Base-by-base conservation (phyloP, 2,888 invertebrate genomes). In the Cryptus armator region DNA sequence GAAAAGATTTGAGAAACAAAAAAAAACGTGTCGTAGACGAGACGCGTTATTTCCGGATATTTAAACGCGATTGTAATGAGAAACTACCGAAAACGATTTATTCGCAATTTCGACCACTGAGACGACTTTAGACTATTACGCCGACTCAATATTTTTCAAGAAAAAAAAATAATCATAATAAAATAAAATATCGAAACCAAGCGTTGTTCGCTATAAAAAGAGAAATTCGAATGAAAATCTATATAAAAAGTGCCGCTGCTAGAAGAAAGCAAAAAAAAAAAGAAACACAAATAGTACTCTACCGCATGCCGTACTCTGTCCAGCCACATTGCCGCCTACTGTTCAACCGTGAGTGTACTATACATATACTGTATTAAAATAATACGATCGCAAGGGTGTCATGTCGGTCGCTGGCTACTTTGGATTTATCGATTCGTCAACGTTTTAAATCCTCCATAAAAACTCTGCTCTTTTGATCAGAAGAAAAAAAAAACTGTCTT, bases 311-410 rank as follows among this genome's bases (percentile, higher is more conserved):
- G 64, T 68, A 78, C 75, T 75, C 59, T 71, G 80, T 77, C 91
- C 93, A 93, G 91, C 91, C 91, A 74, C 24, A 89, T 91, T 91
- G 90, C 91, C 92, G 90, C 90, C 93, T 93, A 92, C 89, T 91
- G 92, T 93, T 93, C 92, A 92, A 92, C 90, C 85, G 81, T 85
- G 78, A 85, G 71, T 85, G 85, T 85, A 85, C 85, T 85, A 74
- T 68, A 85, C 66, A 75, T 67, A 68, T 82, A 79, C 43, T 71
- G 79, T 85, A 79, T 75, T 66, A 66, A 79, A 66, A 79, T 64
- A 70, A 79, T 48, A 32, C 70, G 70, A 43, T 79, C 56, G 70
- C 32, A 51, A 53, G 62, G 16, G 48, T 48, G 48, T 64, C n/a
- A 68, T 43, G 37, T 62, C 68, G 75, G 66, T 85, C 64, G 78